Base-by-base conservation (phyloP, 2,797 vertebrate genomes). In the Anolis apletophallus region DNA sequence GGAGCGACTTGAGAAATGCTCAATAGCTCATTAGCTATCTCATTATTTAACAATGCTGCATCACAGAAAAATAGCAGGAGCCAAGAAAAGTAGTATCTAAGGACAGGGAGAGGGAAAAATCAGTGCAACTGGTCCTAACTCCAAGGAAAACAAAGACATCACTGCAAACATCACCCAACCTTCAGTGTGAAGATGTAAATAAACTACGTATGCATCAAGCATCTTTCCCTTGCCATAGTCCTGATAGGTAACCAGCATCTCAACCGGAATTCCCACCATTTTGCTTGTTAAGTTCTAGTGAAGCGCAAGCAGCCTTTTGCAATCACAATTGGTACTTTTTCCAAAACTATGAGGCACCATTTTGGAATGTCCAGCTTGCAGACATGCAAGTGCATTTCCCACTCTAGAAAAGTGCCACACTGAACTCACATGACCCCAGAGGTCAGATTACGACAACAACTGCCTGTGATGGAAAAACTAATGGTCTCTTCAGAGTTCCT, bases 331-430 rank as follows among this genome's bases (percentile, higher is more conserved):
- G 57, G 86, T 85, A n/a, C 78, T 90, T 91, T 85, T 81, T 79
- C 91, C 88, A 85, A 89, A 83, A 92, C 72, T 0, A 79, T 92
- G 91, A 93, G 84, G 26, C 90, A 92, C 89, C 91, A 78, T 85
- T 81, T 81, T 85, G 93, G 94, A 88, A 92, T 74, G 92, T 89
- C 83, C 90, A 86, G 90, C 83, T 36, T 92, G 82, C 87, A 85
- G 54, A 54, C 54, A 46, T 69, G 50, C 74, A n/a, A 3, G 1
- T 67, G 36, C 80, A 68, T 0, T 54, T 75, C 9, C 87, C 2
- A 55, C 0, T 80, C 87, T 80, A 67, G 0, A 23, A 10, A 16
- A 85, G 40, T 1, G 87, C 11, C 86, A 54, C 67, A 73, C 32
- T 52, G 89, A 79, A 86, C 29, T 36, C 86, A 80, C 54, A 76